phyloP scores from a whole-genome alignment of 2,888 invertebrate species.

The Microplitis manilae region DNA sequence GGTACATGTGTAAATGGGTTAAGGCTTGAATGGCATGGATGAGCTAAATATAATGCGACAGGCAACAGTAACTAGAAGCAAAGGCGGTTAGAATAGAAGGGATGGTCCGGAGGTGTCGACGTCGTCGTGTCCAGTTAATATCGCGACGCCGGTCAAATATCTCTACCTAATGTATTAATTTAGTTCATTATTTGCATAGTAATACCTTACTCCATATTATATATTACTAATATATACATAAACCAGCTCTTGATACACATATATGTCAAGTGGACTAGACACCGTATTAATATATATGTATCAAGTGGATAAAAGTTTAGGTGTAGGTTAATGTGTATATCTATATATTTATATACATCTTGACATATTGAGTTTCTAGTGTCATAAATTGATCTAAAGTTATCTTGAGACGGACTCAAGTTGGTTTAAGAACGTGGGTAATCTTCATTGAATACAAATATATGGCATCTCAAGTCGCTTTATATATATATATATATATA shows the following conservation, averaged over 20 bases:
- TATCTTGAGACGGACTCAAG: not conserved
- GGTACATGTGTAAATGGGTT: conserved; percentile 22
- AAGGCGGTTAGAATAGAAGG: conserved; percentile 18
- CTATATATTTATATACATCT: not conserved
- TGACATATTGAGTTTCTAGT: not conserved
- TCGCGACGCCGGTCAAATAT: conserved; percentile 16
- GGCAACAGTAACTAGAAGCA: not conserved
- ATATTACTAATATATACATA: too few relatives aligned
- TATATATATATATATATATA: too few relatives aligned
- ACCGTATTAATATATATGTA: not conserved
- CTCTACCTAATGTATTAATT: not conserved
- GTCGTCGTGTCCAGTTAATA: conserved; percentile 17
- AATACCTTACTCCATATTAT: not conserved
- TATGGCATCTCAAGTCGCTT: not conserved
- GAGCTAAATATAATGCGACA: conserved; percentile 25
- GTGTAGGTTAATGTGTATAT: not conserved
- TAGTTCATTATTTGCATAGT: not conserved
- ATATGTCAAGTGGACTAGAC: not conserved
- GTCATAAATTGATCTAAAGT: not conserved
- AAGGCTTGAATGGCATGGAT: conserved; percentile 12
- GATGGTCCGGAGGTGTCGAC: conserved; percentile 10
- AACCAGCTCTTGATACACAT: not conserved
- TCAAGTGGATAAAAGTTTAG: not conserved
- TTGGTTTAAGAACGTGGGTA: conserved; percentile 18
- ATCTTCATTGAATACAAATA: not conserved